Evolutionary conservation across 2,888 invertebrate genomes (phyloP).

Genomic region (Agapostemon virescens): DNA sequence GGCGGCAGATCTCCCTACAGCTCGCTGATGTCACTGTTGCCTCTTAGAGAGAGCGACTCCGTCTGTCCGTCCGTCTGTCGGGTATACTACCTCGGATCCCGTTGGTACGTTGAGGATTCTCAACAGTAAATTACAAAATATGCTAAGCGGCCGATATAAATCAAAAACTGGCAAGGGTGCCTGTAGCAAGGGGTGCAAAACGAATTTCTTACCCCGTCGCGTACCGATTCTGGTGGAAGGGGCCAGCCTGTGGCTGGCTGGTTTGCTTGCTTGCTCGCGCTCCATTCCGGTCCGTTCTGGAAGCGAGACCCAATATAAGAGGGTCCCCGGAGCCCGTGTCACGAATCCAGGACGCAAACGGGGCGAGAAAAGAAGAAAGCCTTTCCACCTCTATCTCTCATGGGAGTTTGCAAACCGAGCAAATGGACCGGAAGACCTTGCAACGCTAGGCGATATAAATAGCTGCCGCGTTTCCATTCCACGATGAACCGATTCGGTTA

Average conservation of each 20-base stretch:
- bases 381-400: conserved; percentile 21
- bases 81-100: conserved; percentile 29
- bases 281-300: conserved; percentile 10
- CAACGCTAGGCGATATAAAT: conserved; percentile 51
- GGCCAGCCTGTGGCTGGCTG: conserved; percentile 5
- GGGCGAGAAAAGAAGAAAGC: neutral
- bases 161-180: conserved; percentile 75
- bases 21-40: conserved; percentile 57
- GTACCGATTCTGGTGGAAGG: conserved; percentile 30
- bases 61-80: conserved; percentile 27
- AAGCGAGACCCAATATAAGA: conserved; percentile 61
- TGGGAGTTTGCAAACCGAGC: conserved; percentile 79
- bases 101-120: conserved; percentile 78
- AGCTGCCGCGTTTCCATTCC: conserved; percentile 21
- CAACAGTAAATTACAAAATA: conserved; percentile 81
- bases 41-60: conserved; percentile 12
- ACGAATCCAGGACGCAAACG: conserved; percentile 50
- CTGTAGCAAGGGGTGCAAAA: conserved; percentile 4
- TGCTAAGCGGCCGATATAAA: conserved; percentile 81
- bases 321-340: conserved; percentile 40
- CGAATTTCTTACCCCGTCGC: conserved; percentile 15
- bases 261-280: conserved; percentile 9
- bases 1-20: conserved; percentile 66
- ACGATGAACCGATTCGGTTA: conserved; percentile 22
- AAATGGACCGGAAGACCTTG: conserved; percentile 78